Evolutionary conservation across 1,140 invertebrate species (phyloP).

Genomic region (Agraylea sexmaculata): DNA sequence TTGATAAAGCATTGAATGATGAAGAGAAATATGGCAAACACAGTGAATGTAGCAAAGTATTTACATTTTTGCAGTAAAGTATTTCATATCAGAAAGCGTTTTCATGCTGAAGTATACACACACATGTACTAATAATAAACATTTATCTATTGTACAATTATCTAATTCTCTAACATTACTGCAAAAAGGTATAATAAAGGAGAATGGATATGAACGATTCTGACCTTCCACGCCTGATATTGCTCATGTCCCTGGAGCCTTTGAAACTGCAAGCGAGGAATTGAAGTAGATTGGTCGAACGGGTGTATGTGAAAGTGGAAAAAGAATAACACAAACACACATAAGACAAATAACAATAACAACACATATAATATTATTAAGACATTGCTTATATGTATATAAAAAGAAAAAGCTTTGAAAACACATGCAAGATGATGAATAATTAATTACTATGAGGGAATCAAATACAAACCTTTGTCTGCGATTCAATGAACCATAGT

Average conservation of each 20-base stretch:
- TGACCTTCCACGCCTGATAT: constrained; percentile 31
- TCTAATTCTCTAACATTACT: no score
- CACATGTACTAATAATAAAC: no score
- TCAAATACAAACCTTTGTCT: constrained; percentile 49
- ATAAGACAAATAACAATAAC: constrained; percentile 13
- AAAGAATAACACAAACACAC: constrained; percentile 14
- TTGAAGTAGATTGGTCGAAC: constrained; percentile 9
- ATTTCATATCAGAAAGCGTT: no score
- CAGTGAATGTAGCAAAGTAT: no score
- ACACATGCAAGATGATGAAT: constrained; percentile 15
- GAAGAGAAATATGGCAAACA: no score
- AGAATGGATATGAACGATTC: constrained; percentile 13
- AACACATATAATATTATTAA: no score
- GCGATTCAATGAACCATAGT: constrained; percentile 44
- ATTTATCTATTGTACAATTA: no score
- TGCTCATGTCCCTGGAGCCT: constrained; percentile 39
- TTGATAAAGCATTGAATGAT: no score
- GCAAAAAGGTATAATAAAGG: no score
- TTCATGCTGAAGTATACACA: no score
- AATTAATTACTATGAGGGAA: constrained; percentile 21
- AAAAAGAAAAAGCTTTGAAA: constrained; percentile 21
- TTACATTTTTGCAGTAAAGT: no score
- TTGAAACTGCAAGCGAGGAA: constrained; percentile 35
- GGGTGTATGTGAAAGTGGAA: constrained; percentile 12
- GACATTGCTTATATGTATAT: constrained; percentile 1